These are phyloP conservation scores for Blera fallax DNA, from an alignment of 2,888 invertebrate species.

Conservation along the genomic window DNA sequence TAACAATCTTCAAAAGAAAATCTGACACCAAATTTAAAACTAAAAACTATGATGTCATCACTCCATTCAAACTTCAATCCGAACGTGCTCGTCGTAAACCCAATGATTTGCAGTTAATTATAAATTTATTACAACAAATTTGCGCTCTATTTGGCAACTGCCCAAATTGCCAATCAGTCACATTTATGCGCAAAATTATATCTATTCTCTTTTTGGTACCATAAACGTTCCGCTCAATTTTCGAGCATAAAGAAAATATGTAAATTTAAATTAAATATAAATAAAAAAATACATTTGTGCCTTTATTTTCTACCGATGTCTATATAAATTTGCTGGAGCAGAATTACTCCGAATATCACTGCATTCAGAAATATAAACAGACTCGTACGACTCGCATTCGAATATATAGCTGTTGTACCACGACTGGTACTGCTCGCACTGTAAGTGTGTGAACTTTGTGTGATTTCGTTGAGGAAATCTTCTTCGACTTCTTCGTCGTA, in stretches of 20 bases:
- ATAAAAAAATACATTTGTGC: constrained; percentile 7
- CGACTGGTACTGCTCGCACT: constrained; percentile 74
- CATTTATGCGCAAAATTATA: not conserved
- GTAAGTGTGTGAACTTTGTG: constrained; percentile 75
- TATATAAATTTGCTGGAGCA: constrained; percentile 10
- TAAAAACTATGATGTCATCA: not conserved
- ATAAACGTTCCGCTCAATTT: not conserved
- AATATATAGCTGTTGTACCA: not conserved
- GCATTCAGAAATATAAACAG: constrained; percentile 1
- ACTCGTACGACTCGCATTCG: constrained; percentile 13
- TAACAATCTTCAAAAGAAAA: not conserved
- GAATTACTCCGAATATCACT: constrained; percentile 13
- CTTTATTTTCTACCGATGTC: constrained; percentile 22
- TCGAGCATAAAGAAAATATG: not conserved
- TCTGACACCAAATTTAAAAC: not conserved
- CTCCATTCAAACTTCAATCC: not conserved
- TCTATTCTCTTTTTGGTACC: not conserved
- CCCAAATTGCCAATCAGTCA: not conserved
- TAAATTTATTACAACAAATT: constrained; percentile 12
- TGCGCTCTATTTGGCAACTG: constrained; percentile 11
- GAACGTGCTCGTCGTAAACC: not conserved
- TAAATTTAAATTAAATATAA: not conserved
- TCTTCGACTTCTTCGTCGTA: constrained; percentile 76
- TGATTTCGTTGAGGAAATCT: constrained; percentile 76
- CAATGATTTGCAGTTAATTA: constrained; percentile 3